phyloP scores from a whole-genome alignment of 2,113 vertebrate genomes.

The Progne subis region DNA sequence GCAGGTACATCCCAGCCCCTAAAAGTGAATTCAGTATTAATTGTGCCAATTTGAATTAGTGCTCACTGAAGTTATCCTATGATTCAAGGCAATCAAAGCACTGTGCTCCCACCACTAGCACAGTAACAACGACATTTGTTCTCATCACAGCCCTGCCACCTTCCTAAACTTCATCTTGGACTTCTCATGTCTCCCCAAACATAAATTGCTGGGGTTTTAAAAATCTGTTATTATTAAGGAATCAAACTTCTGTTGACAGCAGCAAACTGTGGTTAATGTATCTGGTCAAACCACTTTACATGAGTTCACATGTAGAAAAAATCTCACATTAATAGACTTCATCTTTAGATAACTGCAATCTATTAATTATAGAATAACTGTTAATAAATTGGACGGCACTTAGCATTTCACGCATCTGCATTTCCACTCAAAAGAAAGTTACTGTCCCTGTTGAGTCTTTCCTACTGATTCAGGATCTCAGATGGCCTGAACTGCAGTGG shows the following conservation, averaged over 20 bases:
- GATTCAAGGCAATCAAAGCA: not conserved
- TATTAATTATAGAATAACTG: not conserved
- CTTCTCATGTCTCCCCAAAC: not conserved
- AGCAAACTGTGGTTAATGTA: not conserved
- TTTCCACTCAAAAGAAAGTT: not conserved
- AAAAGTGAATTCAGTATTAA: not conserved
- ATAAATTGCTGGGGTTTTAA: accelerated
- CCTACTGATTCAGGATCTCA: not conserved
- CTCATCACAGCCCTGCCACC: not conserved
- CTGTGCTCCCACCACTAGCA: not conserved
- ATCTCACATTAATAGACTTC: not conserved
- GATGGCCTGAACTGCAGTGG: not conserved
- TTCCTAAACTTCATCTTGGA: not conserved
- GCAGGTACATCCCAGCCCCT: not conserved
- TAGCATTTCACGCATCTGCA: not conserved
- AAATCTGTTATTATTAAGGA: not conserved
- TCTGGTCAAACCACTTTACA: not conserved
- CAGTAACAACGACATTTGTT: not conserved
- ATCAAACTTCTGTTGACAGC: not conserved
- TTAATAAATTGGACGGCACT: not conserved
- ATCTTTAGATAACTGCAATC: not conserved
- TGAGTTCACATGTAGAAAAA: not conserved
- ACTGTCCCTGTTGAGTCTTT: not conserved
- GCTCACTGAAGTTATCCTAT: not conserved
- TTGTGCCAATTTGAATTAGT: not conserved